Evolutionary conservation across 2,113 vertebrate genomes (phyloP).

Genomic region (Cyprinodon tularosa): DNA sequence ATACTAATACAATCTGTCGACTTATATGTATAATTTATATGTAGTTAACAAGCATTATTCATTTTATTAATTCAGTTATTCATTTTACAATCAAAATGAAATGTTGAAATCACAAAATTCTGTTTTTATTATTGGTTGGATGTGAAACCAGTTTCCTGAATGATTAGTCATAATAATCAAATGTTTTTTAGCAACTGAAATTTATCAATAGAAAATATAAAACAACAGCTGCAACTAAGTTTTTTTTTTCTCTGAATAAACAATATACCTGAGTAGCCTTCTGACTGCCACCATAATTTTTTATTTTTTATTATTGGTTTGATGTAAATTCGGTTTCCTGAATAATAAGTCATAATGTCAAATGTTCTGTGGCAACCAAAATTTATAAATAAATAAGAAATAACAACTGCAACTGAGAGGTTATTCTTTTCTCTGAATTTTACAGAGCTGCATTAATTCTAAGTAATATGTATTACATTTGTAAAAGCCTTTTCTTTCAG

Average conservation of each 20-base stretch:
- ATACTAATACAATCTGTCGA: no score
- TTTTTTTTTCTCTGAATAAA: no score
- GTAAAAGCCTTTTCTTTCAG: neutral
- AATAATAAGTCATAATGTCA: neutral
- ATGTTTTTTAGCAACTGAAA: neutral
- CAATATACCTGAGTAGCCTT: no score
- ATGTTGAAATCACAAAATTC: neutral
- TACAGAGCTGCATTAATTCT: neutral
- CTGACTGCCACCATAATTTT: no score
- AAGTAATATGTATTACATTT: neutral
- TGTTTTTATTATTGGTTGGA: neutral
- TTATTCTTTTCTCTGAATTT: neutral
- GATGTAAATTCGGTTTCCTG: neutral
- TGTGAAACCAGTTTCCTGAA: neutral
- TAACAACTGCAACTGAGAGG: neutral
- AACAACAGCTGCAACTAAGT: no score
- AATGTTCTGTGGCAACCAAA: neutral
- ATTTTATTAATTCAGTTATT: no score
- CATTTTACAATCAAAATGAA: no score
- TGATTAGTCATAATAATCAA: neutral
- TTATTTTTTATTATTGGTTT: neutral
- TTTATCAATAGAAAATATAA: neutral
- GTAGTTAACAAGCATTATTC: no score
- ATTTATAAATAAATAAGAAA: neutral
- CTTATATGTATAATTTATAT: no score